phyloP scores from a whole-genome alignment of 2,797 vertebrate genomes.

The Bradypus variegatus region DNA sequence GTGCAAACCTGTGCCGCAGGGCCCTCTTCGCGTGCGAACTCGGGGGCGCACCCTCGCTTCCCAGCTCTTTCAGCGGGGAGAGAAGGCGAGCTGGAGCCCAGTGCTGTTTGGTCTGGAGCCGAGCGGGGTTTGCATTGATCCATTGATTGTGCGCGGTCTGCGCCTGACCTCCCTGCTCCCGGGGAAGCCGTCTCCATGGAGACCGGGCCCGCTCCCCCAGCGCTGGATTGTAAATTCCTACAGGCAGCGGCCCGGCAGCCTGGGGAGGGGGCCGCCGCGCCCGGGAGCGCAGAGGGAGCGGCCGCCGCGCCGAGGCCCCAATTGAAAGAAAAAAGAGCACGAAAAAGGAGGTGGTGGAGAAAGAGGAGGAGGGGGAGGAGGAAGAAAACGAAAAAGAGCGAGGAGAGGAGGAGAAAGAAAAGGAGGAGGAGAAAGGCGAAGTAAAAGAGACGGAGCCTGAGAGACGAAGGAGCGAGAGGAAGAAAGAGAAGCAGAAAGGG shows the following conservation, averaged over 20 bases:
- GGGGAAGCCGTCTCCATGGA: conserved; percentile 86
- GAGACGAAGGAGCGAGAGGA: conserved; percentile 57
- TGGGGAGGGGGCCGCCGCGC: conserved; percentile 71
- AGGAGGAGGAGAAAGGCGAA: conserved; percentile 51
- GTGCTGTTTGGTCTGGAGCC: conserved; percentile 73
- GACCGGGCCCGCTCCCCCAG: conserved; percentile 77
- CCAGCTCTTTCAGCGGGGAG: conserved; percentile 9
- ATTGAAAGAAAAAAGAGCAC: conserved; percentile 66
- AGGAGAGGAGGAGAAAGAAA: conserved; percentile 22
- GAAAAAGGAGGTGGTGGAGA: conserved; percentile 68
- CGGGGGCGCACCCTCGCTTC: conserved; percentile 41
- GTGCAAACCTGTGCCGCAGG: conserved; percentile 39
- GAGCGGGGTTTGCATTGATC: conserved; percentile 79
- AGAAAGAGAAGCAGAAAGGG: conserved; percentile 73
- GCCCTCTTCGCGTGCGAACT: conserved; percentile 25
- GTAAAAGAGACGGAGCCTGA: conserved; percentile 64
- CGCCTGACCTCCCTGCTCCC: conserved; percentile 81
- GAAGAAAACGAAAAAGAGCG: background rate
- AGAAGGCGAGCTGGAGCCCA: conserved; percentile 32
- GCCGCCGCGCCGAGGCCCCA: conserved; percentile 64
- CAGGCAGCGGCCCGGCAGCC: conserved; percentile 78
- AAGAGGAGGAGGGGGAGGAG: background rate
- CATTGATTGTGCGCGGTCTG: conserved; percentile 81
- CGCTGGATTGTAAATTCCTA: conserved; percentile 86
- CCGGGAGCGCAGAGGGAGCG: conserved; percentile 73